These are phyloP conservation scores for Parapsyche elsis DNA, from an alignment of 1,140 invertebrate species.

Conservation along the genomic window DNA sequence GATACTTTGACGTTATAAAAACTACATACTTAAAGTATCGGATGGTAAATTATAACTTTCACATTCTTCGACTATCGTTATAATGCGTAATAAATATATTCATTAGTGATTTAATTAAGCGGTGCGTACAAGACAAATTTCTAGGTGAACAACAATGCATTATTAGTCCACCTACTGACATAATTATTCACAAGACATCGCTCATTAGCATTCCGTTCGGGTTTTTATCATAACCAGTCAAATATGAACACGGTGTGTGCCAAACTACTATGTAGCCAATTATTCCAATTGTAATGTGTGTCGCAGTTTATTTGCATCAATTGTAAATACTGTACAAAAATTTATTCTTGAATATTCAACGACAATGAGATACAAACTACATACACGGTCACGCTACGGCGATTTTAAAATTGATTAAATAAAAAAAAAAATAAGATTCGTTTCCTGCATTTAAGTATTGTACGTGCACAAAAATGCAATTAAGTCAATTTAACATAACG, in stretches of 20 bases:
- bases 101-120: neutral
- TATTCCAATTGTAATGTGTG: too few relatives aligned
- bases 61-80: too few relatives aligned
- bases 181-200: slow-evolving; percentile 20
- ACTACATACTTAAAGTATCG: too few relatives aligned
- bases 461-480: too few relatives aligned
- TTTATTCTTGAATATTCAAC: neutral
- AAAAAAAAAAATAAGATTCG: neutral
- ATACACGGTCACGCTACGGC: neutral
- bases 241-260: neutral
- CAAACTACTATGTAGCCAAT: neutral
- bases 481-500: too few relatives aligned
- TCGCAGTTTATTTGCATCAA: too few relatives aligned
- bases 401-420: neutral
- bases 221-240: slow-evolving; percentile 1
- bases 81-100: too few relatives aligned
- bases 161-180: slow-evolving; percentile 29
- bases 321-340: too few relatives aligned
- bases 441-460: neutral
- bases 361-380: neutral
- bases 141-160: slow-evolving; percentile 11
- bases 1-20: too few relatives aligned
- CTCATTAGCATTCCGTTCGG: slow-evolving; percentile 6
- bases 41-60: too few relatives aligned
- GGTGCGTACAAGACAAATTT: neutral